phyloP scores from a whole-genome alignment of 2,888 invertebrate species.

The Xylocampa areola region DNA sequence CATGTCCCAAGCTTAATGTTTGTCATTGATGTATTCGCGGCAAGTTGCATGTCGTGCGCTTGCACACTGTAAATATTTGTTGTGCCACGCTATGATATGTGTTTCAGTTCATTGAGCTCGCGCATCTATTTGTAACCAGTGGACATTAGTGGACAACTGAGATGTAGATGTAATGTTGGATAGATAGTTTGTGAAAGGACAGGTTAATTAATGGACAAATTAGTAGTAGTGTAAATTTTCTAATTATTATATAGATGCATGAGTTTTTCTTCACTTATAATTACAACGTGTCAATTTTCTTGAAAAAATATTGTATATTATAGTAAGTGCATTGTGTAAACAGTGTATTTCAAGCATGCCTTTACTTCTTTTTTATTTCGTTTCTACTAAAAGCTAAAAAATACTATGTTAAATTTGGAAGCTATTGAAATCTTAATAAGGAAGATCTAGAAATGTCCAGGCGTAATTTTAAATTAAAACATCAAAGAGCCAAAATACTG shows the following conservation, averaged over 20 bases:
- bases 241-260: too few relatives aligned
- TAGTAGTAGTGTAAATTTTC: too few relatives aligned
- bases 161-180: conserved; percentile 58
- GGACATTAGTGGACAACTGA: conserved; percentile 68
- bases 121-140: conserved; percentile 78
- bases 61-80: conserved; percentile 82
- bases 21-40: conserved; percentile 78
- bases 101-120: conserved; percentile 80
- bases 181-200: conserved; percentile 55
- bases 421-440: too few relatives aligned
- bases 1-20: conserved; percentile 54
- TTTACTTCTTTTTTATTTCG: too few relatives aligned
- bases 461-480: conserved; percentile 50
- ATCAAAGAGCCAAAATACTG: conserved; percentile 65
- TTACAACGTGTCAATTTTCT: too few relatives aligned
- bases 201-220: conserved; percentile 23
- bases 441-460: conserved; percentile 23
- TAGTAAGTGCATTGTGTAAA: too few relatives aligned
- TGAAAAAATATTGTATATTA: too few relatives aligned
- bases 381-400: too few relatives aligned
- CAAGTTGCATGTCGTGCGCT: conserved; percentile 61
- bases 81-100: conserved; percentile 67
- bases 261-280: too few relatives aligned
- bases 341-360: too few relatives aligned
- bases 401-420: too few relatives aligned